Evolutionary conservation across 2,113 vertebrate genomes (phyloP), one percentile per base, ranked within the genome.

Genomic region (Gallinago undulata): DNA sequence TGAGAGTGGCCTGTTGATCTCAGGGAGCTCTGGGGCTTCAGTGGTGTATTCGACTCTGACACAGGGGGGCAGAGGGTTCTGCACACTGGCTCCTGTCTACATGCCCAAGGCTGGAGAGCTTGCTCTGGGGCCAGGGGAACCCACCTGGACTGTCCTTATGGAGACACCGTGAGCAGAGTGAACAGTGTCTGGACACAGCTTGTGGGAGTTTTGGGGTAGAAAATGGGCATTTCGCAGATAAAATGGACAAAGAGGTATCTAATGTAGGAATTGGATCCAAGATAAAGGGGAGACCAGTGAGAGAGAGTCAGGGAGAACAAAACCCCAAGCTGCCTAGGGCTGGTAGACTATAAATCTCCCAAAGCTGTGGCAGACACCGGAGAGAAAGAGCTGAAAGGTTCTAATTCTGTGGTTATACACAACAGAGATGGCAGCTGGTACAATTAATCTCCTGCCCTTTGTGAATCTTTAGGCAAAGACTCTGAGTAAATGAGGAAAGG

Each of bases 361-460:
- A 87, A 24, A 86, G 73, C 45, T 68, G 21, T 84, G 50, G 24
- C 72, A 84, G 64, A 47, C 33, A 53, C 19, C 1, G 2, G n/a
- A 39, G n/a, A 84, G 24, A 76, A 73, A 11, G 48, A 92, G 37
- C 84, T 6, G 24, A 51, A 72, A 87, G 50, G 48, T n/a, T 72
- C 60, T 39, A 2, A 51, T 51, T 22, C 64, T 64, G 76, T 41
- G 67, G 30, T 89, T 89, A 50, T 18, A 66, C 70, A 53, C 50
- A 19, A 24, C 76, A 91, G 83, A 86, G 66, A 33, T 75, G 90
- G 73, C 72, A 89, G 83, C 84, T 70, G 83, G 86, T 56, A 80
- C 60, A 1, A 91, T 86, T 96, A 91, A 96, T 94, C 94, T 94
- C 87, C 75, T 89, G 91, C 87, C 87, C 89, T 97, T 96, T 96